Base-by-base conservation (phyloP, 2,888 invertebrate genomes). In the Lasioglossum marginatum region DNA sequence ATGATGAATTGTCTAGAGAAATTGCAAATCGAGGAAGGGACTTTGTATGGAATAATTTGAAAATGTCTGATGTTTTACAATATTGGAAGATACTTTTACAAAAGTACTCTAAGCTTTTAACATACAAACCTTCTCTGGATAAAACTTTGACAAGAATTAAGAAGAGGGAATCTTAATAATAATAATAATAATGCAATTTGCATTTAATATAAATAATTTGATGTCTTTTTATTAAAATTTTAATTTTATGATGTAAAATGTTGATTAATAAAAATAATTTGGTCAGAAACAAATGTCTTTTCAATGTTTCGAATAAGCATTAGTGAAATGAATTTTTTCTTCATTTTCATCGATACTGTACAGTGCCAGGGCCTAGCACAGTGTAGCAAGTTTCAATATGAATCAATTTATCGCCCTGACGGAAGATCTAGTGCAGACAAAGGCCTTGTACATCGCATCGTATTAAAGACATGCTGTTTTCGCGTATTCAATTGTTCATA, bases 61-160 rank as follows among this genome's bases (percentile, higher is more conserved):
- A 96, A 90, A 97, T 98, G 96, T 96, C 97, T 80, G 98, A 99
- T 95, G 96, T 99, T 0, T 96, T 96, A 88, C 98, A 98, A 93
- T 99, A 98, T 94, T 99, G 99, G 99, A 96, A 96, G 89, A 97
- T 96, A 88, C 95, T 99, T 81, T 95, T 99, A 12, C 96, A 96
- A 83, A 96, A 96, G 90, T 99, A 99, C 95, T 96, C 97, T 2
- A 97, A 97, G 93, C 95, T 98, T 71, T 93, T 98, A 12, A 97
- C 96, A 76, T 98, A 97, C 94, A 95, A 97, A 88, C 96, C 97
- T 14, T 94, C 94, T 43, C 95, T 96, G 89, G 97, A 97, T 93
- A 90, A 95, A n/a, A 95, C 96, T 93, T 95, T 97, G 72, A 96
- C 97, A 70, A 95, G 95, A 94, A 95, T 97, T 77, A 63, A 73